Evolutionary conservation across 1,140 invertebrate genomes (phyloP), one percentile per base, ranked within the genome.

Genomic region (Vanessa atalanta): DNA sequence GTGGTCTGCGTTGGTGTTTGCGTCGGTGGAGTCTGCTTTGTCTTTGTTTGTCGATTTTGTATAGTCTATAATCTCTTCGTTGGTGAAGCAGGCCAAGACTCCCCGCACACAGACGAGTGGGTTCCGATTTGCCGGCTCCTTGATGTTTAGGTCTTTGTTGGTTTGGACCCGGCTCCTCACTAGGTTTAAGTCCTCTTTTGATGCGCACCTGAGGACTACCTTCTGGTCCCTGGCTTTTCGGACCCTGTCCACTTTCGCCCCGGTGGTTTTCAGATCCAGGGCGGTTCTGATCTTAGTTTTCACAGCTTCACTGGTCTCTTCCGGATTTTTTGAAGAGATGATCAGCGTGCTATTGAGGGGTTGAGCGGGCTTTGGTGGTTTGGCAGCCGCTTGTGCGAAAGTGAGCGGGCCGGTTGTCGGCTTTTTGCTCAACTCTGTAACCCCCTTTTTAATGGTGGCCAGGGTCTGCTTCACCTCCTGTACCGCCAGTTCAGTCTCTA

Each of bases 261-360:
- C 66, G 50, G 50, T 51, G 11, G 13, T 75, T 66, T 73, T 72
- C 0, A 70, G 7, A 63, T 76, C 73, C 13, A 77, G 47, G 47
- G 75, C 70, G 23, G n/a, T 23, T 23, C 70, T 65, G 67, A 80
- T 70, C 31, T 51, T 51, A 13, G 65, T 50, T 2, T 75, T 65
- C 9, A 77, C 68, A 7, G 70, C 70, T 20, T 77, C 73, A n/a
- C 73, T 69, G 1, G 70, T 80, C 13, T 51, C 50, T 71, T 57
- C 9, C 26, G n/a, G 4, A 72, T 69, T 47, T 76, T 51, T 76
- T 14, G 69, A 76, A n/a, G 74, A 72, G 16, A 79, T 20, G 15
- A 79, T 79, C 43, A 74, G 55, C 11, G 74, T 79, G 65, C 74
- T 74, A 23, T 76, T 79, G 11, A 74, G 67, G 71, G 15, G 12